Evolutionary conservation across 2,797 vertebrate genomes (phyloP).

Genomic region (Sparus aurata): DNA sequence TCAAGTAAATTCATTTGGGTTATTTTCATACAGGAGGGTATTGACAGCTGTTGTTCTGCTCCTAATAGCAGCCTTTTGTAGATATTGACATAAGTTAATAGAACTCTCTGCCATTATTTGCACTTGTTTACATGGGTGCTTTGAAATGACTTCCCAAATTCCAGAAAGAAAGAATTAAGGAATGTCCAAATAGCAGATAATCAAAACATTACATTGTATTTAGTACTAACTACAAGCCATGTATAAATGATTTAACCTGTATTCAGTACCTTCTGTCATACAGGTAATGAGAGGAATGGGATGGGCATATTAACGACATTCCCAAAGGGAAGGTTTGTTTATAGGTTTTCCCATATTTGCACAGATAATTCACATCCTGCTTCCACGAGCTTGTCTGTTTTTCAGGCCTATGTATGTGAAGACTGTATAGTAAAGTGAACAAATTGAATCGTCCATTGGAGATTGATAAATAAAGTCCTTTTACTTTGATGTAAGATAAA

Average conservation of each 20-base stretch:
- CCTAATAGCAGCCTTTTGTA: not conserved
- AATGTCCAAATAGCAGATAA: not conserved
- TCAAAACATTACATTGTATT: not conserved
- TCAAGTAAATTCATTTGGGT: not conserved
- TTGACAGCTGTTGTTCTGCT: slow-evolving; percentile 1
- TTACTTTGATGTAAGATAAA: not conserved
- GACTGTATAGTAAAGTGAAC: no score
- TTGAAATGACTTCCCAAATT: not conserved
- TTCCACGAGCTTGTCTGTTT: not conserved
- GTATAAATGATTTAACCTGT: not conserved
- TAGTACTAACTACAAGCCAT: not conserved
- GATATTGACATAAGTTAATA: not conserved
- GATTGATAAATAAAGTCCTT: no score
- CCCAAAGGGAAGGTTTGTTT: not conserved
- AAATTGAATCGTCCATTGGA: no score
- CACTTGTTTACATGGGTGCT: not conserved
- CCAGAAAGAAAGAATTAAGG: not conserved
- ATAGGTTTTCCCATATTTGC: not conserved
- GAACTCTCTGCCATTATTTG: not conserved
- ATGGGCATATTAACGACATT: not conserved
- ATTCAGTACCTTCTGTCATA: not conserved
- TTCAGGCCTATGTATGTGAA: no score
- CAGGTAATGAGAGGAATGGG: not conserved
- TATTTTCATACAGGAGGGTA: no score
- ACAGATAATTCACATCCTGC: not conserved